A percentile compares a stretch with the other conserved stretches of the same genome.
These are phyloP conservation scores for Ganaspis sp. DNA, from an alignment of 1,140 invertebrate genomes.

Conservation along the genomic window DNA sequence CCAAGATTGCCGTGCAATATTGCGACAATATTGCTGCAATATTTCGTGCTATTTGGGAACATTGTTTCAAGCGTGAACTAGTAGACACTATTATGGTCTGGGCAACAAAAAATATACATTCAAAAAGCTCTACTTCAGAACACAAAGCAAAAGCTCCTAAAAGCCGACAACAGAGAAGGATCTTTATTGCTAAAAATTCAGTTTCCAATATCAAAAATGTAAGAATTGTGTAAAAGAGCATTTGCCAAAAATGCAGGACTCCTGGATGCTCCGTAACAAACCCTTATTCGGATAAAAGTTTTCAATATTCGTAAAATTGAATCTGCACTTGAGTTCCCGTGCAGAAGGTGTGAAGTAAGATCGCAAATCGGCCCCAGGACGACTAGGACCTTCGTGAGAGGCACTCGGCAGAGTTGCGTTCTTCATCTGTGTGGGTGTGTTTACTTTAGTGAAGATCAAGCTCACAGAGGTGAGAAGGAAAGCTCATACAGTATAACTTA, in stretches of 20 bases:
- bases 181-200: neutral
- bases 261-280: slow-evolving; percentile 61
- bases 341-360: slow-evolving; percentile 57
- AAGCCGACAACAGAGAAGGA: neutral
- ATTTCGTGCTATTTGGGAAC: too few species aligned
- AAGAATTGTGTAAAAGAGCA: neutral
- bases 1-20: too few species aligned
- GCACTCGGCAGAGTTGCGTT: neutral
- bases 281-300: slow-evolving; percentile 61
- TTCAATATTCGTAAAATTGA: slow-evolving; percentile 60
- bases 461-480: neutral
- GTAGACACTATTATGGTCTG: too few species aligned
- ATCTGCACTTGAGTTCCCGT: slow-evolving; percentile 44
- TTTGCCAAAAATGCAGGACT: slow-evolving; percentile 52
- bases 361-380: slow-evolving; percentile 33
- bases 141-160: neutral
- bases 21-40: too few species aligned
- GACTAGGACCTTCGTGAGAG: slow-evolving; percentile 2
- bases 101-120: too few species aligned
- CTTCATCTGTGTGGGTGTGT: slow-evolving; percentile 7
- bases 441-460: slow-evolving; percentile 25
- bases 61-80: too few species aligned
- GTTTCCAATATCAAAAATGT: neutral
- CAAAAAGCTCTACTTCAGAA: neutral
- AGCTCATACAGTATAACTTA: neutral